A percentile compares a stretch with the other conserved stretches of the same genome.
Evolutionary conservation across 2,797 vertebrate genomes (phyloP).

Genomic region (Danio kyathit): DNA sequence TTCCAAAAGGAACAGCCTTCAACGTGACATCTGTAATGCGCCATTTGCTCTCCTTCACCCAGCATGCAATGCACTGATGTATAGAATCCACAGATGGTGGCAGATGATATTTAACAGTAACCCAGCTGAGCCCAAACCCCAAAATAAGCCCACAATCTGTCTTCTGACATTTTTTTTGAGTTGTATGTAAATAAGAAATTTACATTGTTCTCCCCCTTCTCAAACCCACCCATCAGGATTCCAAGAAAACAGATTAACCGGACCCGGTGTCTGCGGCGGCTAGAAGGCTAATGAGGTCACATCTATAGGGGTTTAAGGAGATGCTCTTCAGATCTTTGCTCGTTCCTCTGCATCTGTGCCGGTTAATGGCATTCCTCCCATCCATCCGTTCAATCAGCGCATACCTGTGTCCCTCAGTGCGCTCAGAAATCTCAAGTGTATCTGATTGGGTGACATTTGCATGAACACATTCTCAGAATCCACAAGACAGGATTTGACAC

Average conservation of each 20-base stretch:
- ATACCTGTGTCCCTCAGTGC: conserved; percentile 37
- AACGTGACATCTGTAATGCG: not conserved
- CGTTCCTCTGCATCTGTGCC: conserved; percentile 34
- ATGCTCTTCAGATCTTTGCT: conserved; percentile 22
- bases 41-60: not conserved
- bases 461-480: conserved; percentile 8
- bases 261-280: conserved; percentile 63
- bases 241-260: conserved; percentile 76
- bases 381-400: conserved; percentile 25
- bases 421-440: conserved; percentile 40
- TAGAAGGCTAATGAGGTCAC: conserved; percentile 75
- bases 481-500: conserved; percentile 11
- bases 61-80: not conserved
- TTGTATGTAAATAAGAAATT: conserved; percentile 28
- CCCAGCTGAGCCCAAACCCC: conserved; percentile 38
- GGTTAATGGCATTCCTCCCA: conserved; percentile 40
- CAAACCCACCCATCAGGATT: conserved; percentile 40
- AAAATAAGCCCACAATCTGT: conserved; percentile 5
- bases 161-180: not conserved
- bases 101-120: conserved; percentile 30
- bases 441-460: conserved; percentile 38
- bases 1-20: not conserved
- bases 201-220: conserved; percentile 63
- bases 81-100: conserved; percentile 24
- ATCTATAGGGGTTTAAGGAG: conserved; percentile 37